Evolutionary conservation across 2,113 vertebrate genomes (phyloP), one percentile per base, ranked within the genome.

Genomic region (Amphiprion ocellaris): DNA sequence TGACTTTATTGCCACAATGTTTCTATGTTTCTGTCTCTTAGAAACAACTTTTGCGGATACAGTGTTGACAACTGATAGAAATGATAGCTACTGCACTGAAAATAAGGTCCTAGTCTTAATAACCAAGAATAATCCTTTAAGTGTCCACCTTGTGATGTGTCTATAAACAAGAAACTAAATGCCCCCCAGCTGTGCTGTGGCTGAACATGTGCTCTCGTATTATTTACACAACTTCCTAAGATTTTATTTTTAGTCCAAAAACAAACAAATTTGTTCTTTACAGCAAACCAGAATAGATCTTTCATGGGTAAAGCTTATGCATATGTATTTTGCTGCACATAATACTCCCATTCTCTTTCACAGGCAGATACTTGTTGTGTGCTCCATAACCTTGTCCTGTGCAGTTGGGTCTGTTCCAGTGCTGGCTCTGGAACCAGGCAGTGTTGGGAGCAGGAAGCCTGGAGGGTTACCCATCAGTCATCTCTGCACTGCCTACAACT

Each of bases 391-490:
- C 61, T 80, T 80, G 75, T 67, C 28, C 39, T 64, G 76, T 61
- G 37, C 75, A 54, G 69, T 74, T 74, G 79, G 61, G 58, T 4
- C 52, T 17, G 10, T 44, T 73, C 80, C 68, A 84, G 53, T 4
- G 53, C 41, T 55, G 84, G 73, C 71, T 67, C 76, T n/a, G 21
- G 26, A 84, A n/a, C 61, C 56, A 30, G 67, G 69, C 71, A 76
- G 61, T 24, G 75, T 70, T 54, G 24, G 70, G 61, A 74, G 62
- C 39, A 23, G 74, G 76, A 87, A 72, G 70, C 66, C 64, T 75
- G 30, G 17, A 84, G 26, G 79, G 77, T 86, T 79, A 89, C 60
- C 73, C 81, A 87, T 90, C 83, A 83, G 69, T 92, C 85, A 87
- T 84, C 66, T 66, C 50, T 66, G 76, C 24, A 44, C 50, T 70